Conservation (phyloP, 2,888 invertebrate genomes). For the Euzetes globulus region DNA sequence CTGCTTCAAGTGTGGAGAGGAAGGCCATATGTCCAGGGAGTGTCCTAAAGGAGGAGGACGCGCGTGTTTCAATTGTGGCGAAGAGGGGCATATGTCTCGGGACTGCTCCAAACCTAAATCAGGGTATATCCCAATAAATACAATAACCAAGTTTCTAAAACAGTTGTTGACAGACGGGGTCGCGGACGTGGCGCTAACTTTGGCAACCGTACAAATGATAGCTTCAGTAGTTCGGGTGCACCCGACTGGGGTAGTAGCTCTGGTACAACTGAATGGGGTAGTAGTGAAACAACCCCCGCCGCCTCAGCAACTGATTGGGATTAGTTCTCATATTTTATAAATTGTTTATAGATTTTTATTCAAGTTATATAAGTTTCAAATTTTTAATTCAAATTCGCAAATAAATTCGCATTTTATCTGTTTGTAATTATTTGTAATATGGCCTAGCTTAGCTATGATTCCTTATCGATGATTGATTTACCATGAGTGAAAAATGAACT, state of each 20-base stretch:
- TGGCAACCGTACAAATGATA: background rate
- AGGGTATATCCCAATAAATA: too few species aligned
- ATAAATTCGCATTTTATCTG: too few species aligned
- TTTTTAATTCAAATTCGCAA: too few species aligned
- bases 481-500: too few species aligned
- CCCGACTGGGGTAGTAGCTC: background rate
- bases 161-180: background rate
- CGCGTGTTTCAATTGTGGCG: conserved; percentile 6
- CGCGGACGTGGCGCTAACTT: background rate
- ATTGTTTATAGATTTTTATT: too few species aligned
- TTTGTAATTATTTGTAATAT: too few species aligned
- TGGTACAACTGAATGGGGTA: background rate
- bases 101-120: background rate
- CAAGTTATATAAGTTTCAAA: too few species aligned
- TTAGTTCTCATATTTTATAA: too few species aligned
- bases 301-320: too few species aligned
- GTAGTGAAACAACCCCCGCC: background rate
- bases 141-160: too few species aligned
- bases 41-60: conserved; percentile 13
- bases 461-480: too few species aligned
- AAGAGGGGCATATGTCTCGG: conserved; percentile 19
- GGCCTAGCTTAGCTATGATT: too few species aligned
- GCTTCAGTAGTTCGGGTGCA: background rate
- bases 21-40: conserved; percentile 14
- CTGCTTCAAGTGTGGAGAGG: conserved; percentile 2